Percentiles rank a stretch among this genome's conserved stretches.
Conservation (phyloP, 2,113 vertebrate species). For the Mystacornis crossleyi region DNA sequence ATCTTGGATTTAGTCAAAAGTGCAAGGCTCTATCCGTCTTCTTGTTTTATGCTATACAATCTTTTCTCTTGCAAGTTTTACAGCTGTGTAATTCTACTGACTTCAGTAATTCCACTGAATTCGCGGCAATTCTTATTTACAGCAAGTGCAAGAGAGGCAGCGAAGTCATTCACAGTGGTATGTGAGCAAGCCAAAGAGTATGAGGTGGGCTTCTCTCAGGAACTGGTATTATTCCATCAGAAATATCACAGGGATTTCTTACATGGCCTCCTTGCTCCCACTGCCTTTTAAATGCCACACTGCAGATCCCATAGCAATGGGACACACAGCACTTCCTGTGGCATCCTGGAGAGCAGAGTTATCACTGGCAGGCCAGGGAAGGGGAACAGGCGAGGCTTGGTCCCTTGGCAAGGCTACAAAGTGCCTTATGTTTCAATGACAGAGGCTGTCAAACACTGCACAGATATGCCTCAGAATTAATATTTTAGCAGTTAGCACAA, state of each 20-base stretch:
- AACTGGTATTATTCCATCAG: not conserved
- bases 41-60: not conserved
- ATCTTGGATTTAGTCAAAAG: not conserved
- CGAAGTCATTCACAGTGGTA: rapidly evolving
- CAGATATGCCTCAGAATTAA: not conserved
- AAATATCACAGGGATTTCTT: not conserved
- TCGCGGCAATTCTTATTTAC: not conserved
- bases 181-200: not conserved
- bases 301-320: not conserved
- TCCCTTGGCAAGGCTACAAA: not conserved
- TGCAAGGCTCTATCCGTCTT: not conserved
- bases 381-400: not conserved
- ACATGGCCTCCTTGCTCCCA: not conserved
- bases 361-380: not conserved
- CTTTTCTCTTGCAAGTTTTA: not conserved
- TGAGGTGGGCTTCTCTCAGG: not conserved
- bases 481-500: not conserved
- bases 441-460: slow-evolving; percentile 7
- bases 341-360: not conserved
- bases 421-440: not conserved
- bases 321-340: not conserved
- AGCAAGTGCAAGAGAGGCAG: not conserved
- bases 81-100: not conserved
- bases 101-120: not conserved
- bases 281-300: not conserved